phyloP scores from a whole-genome alignment of 2,113 vertebrate genomes.

The Dipodomys ordii region DNA sequence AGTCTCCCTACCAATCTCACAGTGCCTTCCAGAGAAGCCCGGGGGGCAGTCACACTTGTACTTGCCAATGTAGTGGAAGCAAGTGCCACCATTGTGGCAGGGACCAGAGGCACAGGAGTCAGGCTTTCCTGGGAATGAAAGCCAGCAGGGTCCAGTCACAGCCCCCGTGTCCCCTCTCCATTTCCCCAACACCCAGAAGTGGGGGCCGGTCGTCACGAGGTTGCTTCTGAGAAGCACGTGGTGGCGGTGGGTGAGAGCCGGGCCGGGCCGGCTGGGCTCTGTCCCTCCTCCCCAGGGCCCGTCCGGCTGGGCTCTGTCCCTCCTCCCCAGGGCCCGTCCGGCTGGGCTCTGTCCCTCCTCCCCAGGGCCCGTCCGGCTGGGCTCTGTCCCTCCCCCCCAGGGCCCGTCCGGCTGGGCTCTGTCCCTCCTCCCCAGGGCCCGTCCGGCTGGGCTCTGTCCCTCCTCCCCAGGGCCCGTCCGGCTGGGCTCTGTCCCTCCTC shows the following conservation, averaged over 20 bases:
- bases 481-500: not conserved
- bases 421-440: no score
- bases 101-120: slow-evolving; percentile 96
- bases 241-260: accelerated
- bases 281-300: no score
- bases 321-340: not conserved
- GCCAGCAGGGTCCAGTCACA: accelerated
- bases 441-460: not conserved
- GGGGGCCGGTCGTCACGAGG: not conserved
- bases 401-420: not conserved
- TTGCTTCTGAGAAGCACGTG: not conserved
- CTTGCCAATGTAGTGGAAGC: slow-evolving; percentile 99
- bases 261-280: not conserved
- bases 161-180: accelerated
- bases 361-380: not conserved
- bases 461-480: not conserved
- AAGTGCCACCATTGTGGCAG: slow-evolving; percentile 96
- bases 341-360: not conserved
- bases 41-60: slow-evolving; percentile 97
- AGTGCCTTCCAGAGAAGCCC: slow-evolving; percentile 93
- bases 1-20: slow-evolving; percentile 89
- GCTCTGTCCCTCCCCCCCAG: not conserved
- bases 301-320: not conserved
- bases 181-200: not conserved
- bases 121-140: slow-evolving; percentile 91